Conservation (phyloP, 2,888 invertebrate genomes). For the Torymus auratus region DNA sequence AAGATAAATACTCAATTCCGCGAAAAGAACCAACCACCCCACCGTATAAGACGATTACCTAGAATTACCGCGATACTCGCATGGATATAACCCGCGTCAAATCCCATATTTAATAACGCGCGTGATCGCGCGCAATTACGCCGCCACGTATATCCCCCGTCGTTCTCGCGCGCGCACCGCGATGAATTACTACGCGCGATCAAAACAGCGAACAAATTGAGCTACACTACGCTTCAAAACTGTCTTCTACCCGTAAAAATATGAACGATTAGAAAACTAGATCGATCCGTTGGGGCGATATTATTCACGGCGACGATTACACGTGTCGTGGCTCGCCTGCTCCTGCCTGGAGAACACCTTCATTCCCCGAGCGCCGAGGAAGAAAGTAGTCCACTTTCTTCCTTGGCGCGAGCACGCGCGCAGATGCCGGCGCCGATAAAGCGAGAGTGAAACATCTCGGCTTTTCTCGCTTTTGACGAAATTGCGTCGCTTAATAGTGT, state of each 20-base stretch:
- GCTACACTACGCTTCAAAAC: background rate
- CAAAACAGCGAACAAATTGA: conserved; percentile 10
- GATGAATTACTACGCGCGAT: conserved; percentile 5
- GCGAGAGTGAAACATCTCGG: conserved; percentile 35
- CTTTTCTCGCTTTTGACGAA: too few species aligned
- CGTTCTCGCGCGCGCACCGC: too few species aligned
- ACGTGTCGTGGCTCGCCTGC: conserved; percentile 5
- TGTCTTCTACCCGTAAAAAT: background rate
- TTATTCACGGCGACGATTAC: background rate
- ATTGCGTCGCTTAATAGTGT: too few species aligned
- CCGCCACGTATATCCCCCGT: background rate
- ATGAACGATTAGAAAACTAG: conserved; percentile 29
- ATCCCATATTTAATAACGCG: too few species aligned
- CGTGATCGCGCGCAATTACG: background rate
- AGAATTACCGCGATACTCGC: too few species aligned
- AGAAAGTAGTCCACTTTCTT: conserved; percentile 56
- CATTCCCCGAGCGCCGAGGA: background rate
- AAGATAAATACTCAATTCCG: too few species aligned
- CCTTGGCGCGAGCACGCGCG: background rate
- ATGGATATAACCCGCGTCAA: too few species aligned
- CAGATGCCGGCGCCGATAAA: conserved; percentile 38
- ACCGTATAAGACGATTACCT: too few species aligned
- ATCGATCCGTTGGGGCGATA: background rate
- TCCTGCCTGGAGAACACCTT: conserved; percentile 43
- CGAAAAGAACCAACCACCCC: too few species aligned